Percentiles rank a stretch among this genome's conserved stretches.
phyloP scores from a whole-genome alignment of 2,888 invertebrate species.

The Thyatira batis region DNA sequence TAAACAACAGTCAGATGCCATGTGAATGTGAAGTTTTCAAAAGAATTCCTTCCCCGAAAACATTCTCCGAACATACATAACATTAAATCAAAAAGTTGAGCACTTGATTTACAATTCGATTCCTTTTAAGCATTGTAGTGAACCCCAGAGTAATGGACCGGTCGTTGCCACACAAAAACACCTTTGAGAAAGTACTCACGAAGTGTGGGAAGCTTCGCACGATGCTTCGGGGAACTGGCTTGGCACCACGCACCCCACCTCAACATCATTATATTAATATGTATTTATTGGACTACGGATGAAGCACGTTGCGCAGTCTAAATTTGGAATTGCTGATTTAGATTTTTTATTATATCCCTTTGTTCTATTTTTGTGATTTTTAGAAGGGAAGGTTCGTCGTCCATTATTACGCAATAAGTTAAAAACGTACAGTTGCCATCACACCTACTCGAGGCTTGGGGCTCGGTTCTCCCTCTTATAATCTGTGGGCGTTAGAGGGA shows the following conservation, averaged over 20 bases:
- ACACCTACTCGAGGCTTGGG: neutral
- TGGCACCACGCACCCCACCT: slow-evolving; percentile 21
- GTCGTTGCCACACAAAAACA: slow-evolving; percentile 46
- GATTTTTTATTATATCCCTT: slow-evolving; percentile 10
- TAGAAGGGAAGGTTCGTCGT: neutral
- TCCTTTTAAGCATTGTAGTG: slow-evolving; percentile 25
- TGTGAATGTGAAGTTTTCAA: too few species aligned
- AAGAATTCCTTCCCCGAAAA: neutral
- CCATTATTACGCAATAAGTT: neutral
- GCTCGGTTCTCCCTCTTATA: neutral
- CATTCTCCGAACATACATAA: neutral
- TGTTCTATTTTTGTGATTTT: slow-evolving; percentile 18
- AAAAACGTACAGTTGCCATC: neutral
- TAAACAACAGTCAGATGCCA: too few species aligned
- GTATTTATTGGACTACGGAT: neutral
- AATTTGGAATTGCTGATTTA: neutral
- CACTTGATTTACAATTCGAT: slow-evolving; percentile 22
- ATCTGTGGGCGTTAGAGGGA: neutral
- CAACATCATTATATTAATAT: slow-evolving; percentile 9
- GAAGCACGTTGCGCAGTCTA: neutral
- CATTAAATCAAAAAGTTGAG: neutral
- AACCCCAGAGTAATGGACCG: slow-evolving; percentile 28
- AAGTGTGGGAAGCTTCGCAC: slow-evolving; percentile 70
- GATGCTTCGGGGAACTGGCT: slow-evolving; percentile 32
- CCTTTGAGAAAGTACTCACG: slow-evolving; percentile 40